These are phyloP conservation scores for Lonchura striata DNA, from an alignment of 2,113 vertebrate species.

Conservation along the genomic window DNA sequence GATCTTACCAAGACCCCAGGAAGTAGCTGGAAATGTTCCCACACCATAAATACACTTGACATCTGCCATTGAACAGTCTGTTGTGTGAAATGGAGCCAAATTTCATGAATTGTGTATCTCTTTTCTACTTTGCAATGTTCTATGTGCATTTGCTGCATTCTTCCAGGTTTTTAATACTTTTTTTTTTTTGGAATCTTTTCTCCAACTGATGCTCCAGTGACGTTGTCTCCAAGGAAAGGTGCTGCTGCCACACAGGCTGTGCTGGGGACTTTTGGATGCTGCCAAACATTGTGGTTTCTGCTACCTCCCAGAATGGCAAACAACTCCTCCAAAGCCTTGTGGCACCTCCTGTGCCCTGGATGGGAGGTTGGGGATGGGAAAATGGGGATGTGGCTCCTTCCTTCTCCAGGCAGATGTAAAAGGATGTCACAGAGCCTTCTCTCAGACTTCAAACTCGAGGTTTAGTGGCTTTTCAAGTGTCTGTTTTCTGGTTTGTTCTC, in stretches of 20 bases:
- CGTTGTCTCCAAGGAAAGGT: neutral
- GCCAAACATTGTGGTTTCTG: neutral
- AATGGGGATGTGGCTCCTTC: neutral
- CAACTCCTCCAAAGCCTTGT: rapidly evolving
- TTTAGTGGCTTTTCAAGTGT: neutral
- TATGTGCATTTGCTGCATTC: neutral
- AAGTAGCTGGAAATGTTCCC: constrained; percentile 25
- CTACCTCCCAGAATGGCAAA: neutral
- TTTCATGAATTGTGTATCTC: neutral
- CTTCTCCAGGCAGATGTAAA: neutral
- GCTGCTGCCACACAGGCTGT: neutral
- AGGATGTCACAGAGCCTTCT: neutral
- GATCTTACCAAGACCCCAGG: neutral
- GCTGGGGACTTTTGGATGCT: neutral
- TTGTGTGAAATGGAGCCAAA: constrained; percentile 18
- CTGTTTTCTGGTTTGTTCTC: neutral
- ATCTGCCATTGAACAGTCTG: neutral
- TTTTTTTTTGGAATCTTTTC: neutral
- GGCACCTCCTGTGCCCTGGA: neutral
- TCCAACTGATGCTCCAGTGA: neutral
- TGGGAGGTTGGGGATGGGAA: neutral
- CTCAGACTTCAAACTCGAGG: neutral
- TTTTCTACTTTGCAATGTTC: neutral
- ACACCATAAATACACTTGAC: constrained; percentile 17
- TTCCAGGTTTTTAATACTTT: neutral